Evolutionary conservation across 2,888 invertebrate species (phyloP), one percentile per base, ranked within the genome.

Genomic region (Eupithecia centaureata): DNA sequence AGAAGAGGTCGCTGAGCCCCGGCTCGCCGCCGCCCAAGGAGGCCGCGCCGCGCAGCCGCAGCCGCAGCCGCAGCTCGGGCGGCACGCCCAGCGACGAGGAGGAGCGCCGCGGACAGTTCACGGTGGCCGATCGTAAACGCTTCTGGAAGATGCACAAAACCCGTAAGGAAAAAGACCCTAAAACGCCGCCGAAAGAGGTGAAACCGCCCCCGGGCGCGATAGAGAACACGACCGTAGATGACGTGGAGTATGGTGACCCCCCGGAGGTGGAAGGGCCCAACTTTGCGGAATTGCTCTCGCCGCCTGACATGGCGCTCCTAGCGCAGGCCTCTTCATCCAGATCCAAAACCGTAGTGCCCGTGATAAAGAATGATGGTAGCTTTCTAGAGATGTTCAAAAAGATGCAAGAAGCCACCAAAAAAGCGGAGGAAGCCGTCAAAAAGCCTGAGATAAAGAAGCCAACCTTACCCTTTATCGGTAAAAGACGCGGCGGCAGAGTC

Each of bases 321-420:
- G 66, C 71, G 1, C 65, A 67, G 10, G 79, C 83, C 3, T 86
- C 89, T 1, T 78, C 86, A 5, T 90, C 95, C 63, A 94, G 92
- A 65, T 87, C 93, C 3, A 94, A 94, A 15, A 83, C 93, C 30
- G 90, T 94, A 38, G 90, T 97, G 80, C 95, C 95, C 0, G 70
- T 70, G 4, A 97, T 97, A 80, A 97, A 96, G 82, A 98, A 98
- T 86, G 98, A 98, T 84, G 98, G 98, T 3, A 97, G 97, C 73
- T 98, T 98, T 83, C 92, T 98, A 81, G 98, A 98, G 86, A 96
- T 97, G 95, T 98, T 98, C 80, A 98, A 98, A 87, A 97, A 96
- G 85, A 96, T 98, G 96, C 96, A 97, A 80, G 96, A 96, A 74
- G 91, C 93, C 62, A 89, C 94, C 54, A 94, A 94, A 73, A 92